These are phyloP conservation scores for Seriola dumerili DNA, from an alignment of 2,113 vertebrate genomes.

Conservation along the genomic window DNA sequence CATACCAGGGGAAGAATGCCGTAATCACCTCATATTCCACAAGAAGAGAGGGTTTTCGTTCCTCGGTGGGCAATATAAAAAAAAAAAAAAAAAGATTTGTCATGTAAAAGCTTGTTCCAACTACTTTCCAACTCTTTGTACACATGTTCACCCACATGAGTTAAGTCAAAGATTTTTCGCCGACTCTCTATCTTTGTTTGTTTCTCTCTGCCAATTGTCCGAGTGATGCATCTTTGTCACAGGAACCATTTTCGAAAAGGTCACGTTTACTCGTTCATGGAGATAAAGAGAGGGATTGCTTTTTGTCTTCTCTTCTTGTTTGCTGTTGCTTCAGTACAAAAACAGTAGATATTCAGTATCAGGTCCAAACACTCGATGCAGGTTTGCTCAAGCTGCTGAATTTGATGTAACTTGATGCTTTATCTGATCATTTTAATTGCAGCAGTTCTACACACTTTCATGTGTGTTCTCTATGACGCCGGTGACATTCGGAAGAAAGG, in stretches of 20 bases:
- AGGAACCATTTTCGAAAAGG: not conserved
- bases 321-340: not conserved
- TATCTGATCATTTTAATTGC: not conserved
- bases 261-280: not conserved
- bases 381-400: not conserved
- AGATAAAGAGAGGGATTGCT: not conserved
- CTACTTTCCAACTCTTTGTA: not conserved
- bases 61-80: not conserved
- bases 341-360: not conserved
- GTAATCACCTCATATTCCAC: not conserved
- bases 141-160: not conserved
- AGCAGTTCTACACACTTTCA: no score
- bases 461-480: no score
- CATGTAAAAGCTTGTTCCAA: not conserved
- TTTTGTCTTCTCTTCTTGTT: not conserved
- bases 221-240: not conserved
- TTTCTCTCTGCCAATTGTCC: not conserved
- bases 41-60: not conserved
- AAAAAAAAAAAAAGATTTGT: not conserved
- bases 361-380: not conserved
- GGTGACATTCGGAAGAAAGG: no score
- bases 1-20: not conserved
- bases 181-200: not conserved
- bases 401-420: not conserved
- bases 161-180: no score